phyloP scores from a whole-genome alignment of 2,113 vertebrate genomes.

The Neodon shergylaensis region DNA sequence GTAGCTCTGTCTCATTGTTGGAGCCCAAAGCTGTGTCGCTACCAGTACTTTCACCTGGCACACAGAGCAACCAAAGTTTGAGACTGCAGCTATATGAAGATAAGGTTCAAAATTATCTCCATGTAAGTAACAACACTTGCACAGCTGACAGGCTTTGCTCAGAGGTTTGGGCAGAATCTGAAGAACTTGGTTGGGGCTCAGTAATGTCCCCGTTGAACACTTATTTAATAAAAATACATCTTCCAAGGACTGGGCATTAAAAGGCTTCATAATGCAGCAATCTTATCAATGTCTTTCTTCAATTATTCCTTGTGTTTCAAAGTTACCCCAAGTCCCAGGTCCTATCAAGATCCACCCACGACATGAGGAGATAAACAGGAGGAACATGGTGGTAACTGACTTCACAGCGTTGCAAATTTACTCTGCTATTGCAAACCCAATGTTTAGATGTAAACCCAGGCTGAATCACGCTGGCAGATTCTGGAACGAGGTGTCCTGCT shows the following conservation, averaged over 20 bases:
- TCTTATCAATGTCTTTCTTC: not conserved
- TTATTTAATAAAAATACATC: not conserved
- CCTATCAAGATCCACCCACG: not conserved
- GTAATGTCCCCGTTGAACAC: not conserved
- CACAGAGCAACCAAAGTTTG: not conserved
- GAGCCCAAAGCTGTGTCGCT: slow-evolving; percentile 91
- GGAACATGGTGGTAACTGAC: not conserved
- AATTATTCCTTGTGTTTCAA: not conserved
- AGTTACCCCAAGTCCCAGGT: not conserved
- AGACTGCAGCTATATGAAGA: not conserved
- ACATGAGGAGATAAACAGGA: not conserved
- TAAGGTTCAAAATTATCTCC: not conserved
- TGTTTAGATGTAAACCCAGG: not conserved
- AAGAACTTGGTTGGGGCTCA: not conserved
- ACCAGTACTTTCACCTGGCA: slow-evolving; percentile 92
- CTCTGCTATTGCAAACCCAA: not conserved
- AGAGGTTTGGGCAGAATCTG: not conserved
- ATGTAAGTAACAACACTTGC: not conserved
- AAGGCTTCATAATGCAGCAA: not conserved
- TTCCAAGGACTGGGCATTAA: not conserved
- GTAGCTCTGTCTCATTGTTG: slow-evolving; percentile 88
- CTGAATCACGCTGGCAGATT: not conserved
- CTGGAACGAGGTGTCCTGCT: not conserved
- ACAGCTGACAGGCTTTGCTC: not conserved
- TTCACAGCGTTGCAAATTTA: not conserved